Evolutionary conservation across 1,140 invertebrate species (phyloP).

Genomic region (Pseudomyrmex gracilis): DNA sequence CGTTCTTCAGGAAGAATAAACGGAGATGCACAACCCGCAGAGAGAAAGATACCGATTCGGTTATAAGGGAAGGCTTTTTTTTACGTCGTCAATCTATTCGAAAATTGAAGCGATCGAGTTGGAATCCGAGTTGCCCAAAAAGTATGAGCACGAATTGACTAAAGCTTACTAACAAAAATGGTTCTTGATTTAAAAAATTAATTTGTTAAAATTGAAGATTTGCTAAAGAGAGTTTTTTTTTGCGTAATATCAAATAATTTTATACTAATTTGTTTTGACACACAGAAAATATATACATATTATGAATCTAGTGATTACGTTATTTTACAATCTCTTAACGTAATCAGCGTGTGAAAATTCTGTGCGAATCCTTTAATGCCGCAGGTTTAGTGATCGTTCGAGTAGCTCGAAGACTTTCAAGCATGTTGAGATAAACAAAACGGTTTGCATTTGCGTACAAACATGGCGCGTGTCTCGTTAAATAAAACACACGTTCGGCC

Average conservation of each 20-base stretch:
- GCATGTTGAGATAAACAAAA: background rate
- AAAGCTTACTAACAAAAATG: background rate
- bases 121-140: background rate
- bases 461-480: background rate
- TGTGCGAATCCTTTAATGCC: background rate
- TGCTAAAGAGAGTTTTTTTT: no score
- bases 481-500: slow-evolving; percentile 8
- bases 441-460: background rate
- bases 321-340: background rate
- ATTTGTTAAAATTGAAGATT: no score
- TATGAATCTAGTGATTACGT: background rate
- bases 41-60: slow-evolving; percentile 27
- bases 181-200: no score
- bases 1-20: slow-evolving; percentile 22
- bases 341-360: background rate
- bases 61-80: slow-evolving; percentile 23
- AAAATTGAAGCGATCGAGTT: slow-evolving; percentile 36
- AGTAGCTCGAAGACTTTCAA: no score
- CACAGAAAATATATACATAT: no score
- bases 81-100: slow-evolving; percentile 36
- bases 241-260: no score
- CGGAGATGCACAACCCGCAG: slow-evolving; percentile 17
- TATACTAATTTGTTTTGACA: no score
- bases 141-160: slow-evolving; percentile 20
- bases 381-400: background rate